phyloP scores from a whole-genome alignment of 35 echinoderm and acorn worm species.

The Heliocidaris erythrogramma region DNA sequence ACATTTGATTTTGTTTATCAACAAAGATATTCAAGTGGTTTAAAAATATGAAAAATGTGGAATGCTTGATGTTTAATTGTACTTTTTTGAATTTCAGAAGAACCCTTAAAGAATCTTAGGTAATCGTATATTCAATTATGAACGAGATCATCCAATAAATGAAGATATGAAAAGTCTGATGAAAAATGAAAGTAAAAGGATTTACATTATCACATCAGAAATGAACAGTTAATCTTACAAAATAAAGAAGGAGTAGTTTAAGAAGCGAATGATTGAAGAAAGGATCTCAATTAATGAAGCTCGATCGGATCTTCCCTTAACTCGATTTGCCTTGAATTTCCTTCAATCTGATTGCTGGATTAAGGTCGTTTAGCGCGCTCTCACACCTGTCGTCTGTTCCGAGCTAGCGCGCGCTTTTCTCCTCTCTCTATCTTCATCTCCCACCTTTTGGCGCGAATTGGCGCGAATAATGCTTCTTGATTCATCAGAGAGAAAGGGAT shows the following conservation, averaged over 20 bases:
- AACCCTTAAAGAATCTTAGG: neutral
- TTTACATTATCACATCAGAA: neutral
- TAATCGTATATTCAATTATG: too few species aligned
- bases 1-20: neutral
- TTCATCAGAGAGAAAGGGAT: neutral
- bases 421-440: neutral
- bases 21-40: neutral
- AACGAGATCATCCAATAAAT: too few species aligned
- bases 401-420: neutral
- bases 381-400: conserved; percentile 19
- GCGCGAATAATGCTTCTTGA: conserved; percentile 27
- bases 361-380: conserved; percentile 31
- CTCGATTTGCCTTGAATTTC: conserved; percentile 13
- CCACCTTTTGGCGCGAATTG: neutral
- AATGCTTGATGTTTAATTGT: neutral
- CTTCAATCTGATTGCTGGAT: conserved; percentile 8
- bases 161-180: too few species aligned
- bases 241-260: neutral
- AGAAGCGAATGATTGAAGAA: neutral
- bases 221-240: conserved; percentile 1
- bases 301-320: neutral
- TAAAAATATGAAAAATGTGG: neutral
- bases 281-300: neutral
- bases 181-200: neutral
- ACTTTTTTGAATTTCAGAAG: neutral